phyloP scores from a whole-genome alignment of 2,888 invertebrate species.

The Prosopocoilus inquinatus region DNA sequence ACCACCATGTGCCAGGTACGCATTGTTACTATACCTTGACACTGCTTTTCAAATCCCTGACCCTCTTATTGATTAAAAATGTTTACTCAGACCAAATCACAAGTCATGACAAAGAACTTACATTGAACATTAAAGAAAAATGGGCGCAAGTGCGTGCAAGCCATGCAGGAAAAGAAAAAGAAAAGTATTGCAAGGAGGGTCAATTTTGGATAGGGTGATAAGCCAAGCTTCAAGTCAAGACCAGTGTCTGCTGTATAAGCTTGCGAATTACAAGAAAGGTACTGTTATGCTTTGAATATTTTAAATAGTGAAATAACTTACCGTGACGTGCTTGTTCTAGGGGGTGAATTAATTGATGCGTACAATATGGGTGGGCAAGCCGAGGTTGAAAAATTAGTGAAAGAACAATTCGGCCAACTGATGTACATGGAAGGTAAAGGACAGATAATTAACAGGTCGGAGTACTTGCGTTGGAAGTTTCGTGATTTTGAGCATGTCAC shows the following conservation, averaged over 20 bases:
- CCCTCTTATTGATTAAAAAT: conserved; percentile 6
- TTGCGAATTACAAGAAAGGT: conserved; percentile 89
- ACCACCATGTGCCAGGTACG: conserved; percentile 17
- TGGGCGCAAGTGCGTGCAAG: conserved; percentile 54
- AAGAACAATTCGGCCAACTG: conserved; percentile 82
- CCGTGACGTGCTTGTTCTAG: conserved; percentile 38
- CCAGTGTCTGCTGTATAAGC: conserved; percentile 81
- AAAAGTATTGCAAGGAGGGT: conserved; percentile 61
- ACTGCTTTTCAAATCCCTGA: conserved; percentile 6
- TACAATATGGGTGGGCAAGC: conserved; percentile 80
- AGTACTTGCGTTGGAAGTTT: conserved; percentile 88
- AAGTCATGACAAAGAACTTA: conserved; percentile 27
- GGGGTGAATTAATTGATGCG: conserved; percentile 85
- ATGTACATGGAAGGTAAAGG: conserved; percentile 87
- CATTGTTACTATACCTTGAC: conserved; percentile 24
- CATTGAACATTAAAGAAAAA: conserved; percentile 33
- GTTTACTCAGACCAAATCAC: conserved; percentile 21
- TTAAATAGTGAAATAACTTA: background rate
- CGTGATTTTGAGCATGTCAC: conserved; percentile 80
- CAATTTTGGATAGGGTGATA: conserved; percentile 85
- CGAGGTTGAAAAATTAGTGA: conserved; percentile 80
- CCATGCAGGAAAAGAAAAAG: conserved; percentile 47
- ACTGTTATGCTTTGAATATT: conserved; percentile 1
- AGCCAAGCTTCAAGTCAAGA: conserved; percentile 84
- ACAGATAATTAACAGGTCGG: conserved; percentile 80